A percentile compares a stretch with the other conserved stretches of the same genome.
phyloP scores from a whole-genome alignment of 2,888 invertebrate species.

The Hirtodrosophila histrioides region DNA sequence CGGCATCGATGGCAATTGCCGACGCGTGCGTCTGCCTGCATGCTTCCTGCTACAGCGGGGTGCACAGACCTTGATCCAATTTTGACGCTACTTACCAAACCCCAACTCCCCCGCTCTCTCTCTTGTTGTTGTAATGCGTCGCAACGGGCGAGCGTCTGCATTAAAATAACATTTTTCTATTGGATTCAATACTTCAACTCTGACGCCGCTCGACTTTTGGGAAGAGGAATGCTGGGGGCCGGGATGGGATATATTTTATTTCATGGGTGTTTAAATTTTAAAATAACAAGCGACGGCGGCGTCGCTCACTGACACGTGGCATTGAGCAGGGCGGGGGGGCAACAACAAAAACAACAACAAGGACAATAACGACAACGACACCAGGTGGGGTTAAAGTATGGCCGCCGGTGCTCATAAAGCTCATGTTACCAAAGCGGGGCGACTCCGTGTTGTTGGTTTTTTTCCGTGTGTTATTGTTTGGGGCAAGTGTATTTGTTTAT shows the following conservation, averaged over 20 bases:
- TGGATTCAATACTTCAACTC: slow-evolving; percentile 71
- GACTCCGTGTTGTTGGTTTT: slow-evolving; percentile 50
- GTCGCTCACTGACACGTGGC: slow-evolving; percentile 71
- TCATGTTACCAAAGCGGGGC: slow-evolving; percentile 43
- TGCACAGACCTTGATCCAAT: slow-evolving; percentile 73
- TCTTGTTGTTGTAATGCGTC: slow-evolving; percentile 26
- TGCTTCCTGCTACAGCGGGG: slow-evolving; percentile 34
- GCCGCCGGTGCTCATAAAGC: slow-evolving; percentile 55
- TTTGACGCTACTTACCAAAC: slow-evolving; percentile 42
- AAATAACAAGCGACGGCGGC: slow-evolving; percentile 74
- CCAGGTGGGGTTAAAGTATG: slow-evolving; percentile 64
- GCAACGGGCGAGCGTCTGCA: slow-evolving; percentile 65
- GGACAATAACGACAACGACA: slow-evolving; percentile 17
- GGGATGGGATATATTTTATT: slow-evolving; percentile 67
- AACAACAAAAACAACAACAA: slow-evolving; percentile 5
- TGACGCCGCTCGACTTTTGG: slow-evolving; percentile 32
- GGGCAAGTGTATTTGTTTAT: slow-evolving; percentile 73
- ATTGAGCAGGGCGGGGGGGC: slow-evolving; percentile 13
- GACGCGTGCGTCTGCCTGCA: slow-evolving; percentile 44
- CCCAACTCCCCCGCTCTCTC: slow-evolving; percentile 1
- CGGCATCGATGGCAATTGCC: slow-evolving; percentile 40
- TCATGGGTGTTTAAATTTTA: slow-evolving; percentile 81
- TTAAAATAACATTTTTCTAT: slow-evolving; percentile 78
- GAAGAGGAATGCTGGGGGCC: slow-evolving; percentile 2
- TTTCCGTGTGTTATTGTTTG: slow-evolving; percentile 36